Base-by-base conservation (phyloP, 2,113 vertebrate species). In the Campylorhamphus procurvoides region DNA sequence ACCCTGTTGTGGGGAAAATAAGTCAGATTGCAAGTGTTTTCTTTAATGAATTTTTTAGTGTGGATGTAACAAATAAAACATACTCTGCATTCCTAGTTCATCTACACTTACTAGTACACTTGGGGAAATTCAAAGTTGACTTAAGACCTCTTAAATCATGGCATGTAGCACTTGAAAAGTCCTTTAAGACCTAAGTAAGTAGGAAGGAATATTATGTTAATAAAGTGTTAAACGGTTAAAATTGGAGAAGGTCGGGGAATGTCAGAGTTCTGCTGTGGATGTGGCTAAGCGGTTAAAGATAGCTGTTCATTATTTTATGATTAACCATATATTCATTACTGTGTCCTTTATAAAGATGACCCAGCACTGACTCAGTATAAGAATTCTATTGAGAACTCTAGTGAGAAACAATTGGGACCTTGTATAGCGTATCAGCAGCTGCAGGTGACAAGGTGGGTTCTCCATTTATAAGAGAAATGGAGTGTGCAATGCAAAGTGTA, bases 241-340 rank as follows among this genome's bases (percentile, higher is more conserved):
- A 89, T 55, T 71, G 69, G 52, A 76, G 85, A 90, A 92, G 83
- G 93, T 93, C 93, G 72, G 52, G 78, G 86, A 92, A 92, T 90
- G 88, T 79, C 89, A 81, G 44, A 85, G 55, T 91, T 66, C 68
- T 25, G 18, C 68, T 83, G 27, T 93, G 67, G 37, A 86, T 92
- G 63, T 88, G 59, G 76, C 60, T 82, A 63, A 84, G 44, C 7
- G 15, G 94, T 91, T 89, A 89, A 91, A 94, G 55, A 55, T 87
- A 87, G 42, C 66, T 78, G 47, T 87, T 93, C 60, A 53, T 91
- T 93, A 84, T 94, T 95, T 94, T 89, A 71, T 33, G 66, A 84
- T 89, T 89, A 93, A 87, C 78, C 53, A 59, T 93, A 58, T 94
- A 85, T 93, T 96, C 46, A 94, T 96, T 97, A 91, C 77, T 59